Conservation (phyloP, 2,888 invertebrate species). For the Xestia xanthographa region DNA sequence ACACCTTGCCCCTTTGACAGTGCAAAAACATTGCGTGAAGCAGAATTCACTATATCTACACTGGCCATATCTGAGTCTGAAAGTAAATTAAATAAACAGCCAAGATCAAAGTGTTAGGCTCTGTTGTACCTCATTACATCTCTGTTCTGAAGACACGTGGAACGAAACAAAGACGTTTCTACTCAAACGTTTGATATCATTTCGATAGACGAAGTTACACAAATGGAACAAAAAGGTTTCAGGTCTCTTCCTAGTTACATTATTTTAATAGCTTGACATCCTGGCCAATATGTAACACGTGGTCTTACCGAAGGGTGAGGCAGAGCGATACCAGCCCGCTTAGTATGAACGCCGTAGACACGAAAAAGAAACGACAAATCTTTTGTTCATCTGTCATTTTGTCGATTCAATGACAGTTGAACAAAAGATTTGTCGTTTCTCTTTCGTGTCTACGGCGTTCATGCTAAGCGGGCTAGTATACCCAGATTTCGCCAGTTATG, state of each 20-base stretch:
- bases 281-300: not conserved
- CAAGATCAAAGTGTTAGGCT: not conserved
- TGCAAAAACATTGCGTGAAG: not conserved
- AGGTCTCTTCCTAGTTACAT: constrained; percentile 1
- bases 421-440: no score
- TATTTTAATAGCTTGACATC: not conserved
- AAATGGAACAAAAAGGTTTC: not conserved
- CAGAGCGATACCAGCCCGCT: not conserved
- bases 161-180: not conserved
- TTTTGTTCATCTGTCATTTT: no score
- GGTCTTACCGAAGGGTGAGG: not conserved
- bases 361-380: no score
- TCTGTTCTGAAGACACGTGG: not conserved
- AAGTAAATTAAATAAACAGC: not conserved
- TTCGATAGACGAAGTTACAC: not conserved
- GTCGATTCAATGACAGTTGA: no score
- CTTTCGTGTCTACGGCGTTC: no score
- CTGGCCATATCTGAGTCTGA: not conserved
- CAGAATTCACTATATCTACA: not conserved
- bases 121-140: not conserved
- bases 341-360: no score
- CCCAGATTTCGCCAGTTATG: not conserved
- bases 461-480: no score
- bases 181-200: not conserved
- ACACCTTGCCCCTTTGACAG: not conserved